Base-by-base conservation (phyloP, 1,140 invertebrate genomes). In the Penaeus chinensis region DNA sequence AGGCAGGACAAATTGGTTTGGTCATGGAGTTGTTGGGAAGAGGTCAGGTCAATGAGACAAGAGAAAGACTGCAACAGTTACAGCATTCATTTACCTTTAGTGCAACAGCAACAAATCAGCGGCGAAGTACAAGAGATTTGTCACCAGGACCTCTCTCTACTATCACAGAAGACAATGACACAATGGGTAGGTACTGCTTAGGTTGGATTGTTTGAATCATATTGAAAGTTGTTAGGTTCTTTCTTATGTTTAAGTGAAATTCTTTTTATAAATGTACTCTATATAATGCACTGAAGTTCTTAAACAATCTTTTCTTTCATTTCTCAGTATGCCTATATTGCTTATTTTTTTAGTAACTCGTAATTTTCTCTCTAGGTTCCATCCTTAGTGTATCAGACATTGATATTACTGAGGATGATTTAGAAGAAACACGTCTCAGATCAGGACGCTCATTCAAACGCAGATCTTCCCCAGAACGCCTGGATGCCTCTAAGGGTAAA, bases 371-470 rank as follows among this genome's bases (percentile, higher is more conserved):
- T 47, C 0, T 71, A 87, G 86, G 77, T 62, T 82, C 86, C 37
- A 82, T 87, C 60, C 37, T 87, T 24, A 82, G 81, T 65, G 81
- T 87, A 42, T 87, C 86, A 47, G 78, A 87, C 16, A 87, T 87
- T 65, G 69, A 87, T 63, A 82, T 87, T 20, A 87, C 86, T 16
- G 86, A 87, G 37, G 86, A 87, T 54, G 86, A 87, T 8, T 74
- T 87, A 18, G 80, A 87, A 54, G 84, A 85, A 27, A 78, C 86
- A 8, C 80, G 86, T 13, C 69, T 82, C 2, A 27, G 86, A 8
- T 87, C 86, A 5, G 86, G 86, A 16, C 66, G 71, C 0, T n/a
- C 19, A 27, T 77, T 24, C 80, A 87, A 87, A 20, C 80, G 86
- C 20, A 87, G 82, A 60, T 82, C 79, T 22, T 83, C 86, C 5